Conservation (phyloP, 2,888 invertebrate species). For the Synanthedon tipuliformis region DNA sequence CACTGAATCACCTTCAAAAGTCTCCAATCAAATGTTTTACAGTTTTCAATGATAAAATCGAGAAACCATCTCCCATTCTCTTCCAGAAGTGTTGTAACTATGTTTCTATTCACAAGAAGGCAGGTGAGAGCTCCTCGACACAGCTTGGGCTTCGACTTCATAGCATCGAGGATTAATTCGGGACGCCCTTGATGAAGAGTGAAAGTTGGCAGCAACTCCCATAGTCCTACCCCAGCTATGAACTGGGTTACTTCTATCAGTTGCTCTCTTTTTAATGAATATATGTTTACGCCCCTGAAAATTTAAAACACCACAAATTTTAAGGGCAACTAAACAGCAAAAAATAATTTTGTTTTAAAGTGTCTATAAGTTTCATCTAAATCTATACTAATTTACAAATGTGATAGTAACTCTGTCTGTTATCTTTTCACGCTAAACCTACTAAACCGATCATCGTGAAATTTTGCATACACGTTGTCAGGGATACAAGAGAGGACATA, state of each 20-base stretch:
- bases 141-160: conserved; percentile 31
- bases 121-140: conserved; percentile 48
- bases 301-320: too few relatives aligned
- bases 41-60: conserved; percentile 63
- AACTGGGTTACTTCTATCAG: conserved; percentile 41
- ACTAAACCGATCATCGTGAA: too few relatives aligned
- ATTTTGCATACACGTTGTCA: too few relatives aligned
- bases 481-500: too few relatives aligned
- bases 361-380: too few relatives aligned
- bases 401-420: too few relatives aligned
- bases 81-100: conserved; percentile 46
- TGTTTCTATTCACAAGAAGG: conserved; percentile 31
- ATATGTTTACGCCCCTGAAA: conserved; percentile 45
- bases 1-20: conserved; percentile 62
- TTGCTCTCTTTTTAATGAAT: conserved; percentile 30
- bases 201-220: conserved; percentile 53
- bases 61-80: conserved; percentile 61
- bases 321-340: too few relatives aligned
- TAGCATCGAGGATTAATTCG: conserved; percentile 33
- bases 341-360: too few relatives aligned
- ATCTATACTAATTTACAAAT: too few relatives aligned
- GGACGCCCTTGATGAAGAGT: conserved; percentile 48
- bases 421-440: too few relatives aligned
- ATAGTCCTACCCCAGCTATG: conserved; percentile 53
- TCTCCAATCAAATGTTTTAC: conserved; percentile 59